Evolutionary conservation across 2,797 vertebrate species (phyloP).

Genomic region (Arrhamphus sclerolepis): DNA sequence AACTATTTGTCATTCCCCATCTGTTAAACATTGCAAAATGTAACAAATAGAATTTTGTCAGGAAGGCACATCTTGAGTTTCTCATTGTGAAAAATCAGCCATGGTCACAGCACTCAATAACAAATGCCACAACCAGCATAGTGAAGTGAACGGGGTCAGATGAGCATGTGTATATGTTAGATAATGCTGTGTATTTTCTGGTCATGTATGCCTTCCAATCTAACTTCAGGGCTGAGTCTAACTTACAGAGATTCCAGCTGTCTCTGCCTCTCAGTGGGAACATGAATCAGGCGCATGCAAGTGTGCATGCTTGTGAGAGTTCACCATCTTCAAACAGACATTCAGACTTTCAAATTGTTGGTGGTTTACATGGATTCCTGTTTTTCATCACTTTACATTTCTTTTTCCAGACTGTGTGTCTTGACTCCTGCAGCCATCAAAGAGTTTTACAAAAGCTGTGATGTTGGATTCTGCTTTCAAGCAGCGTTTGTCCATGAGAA

Average conservation of each 20-base stretch:
- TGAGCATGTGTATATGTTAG: conserved; percentile 15
- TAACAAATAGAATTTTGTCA: neutral
- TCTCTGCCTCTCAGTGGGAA: conserved; percentile 46
- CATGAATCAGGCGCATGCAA: conserved; percentile 51
- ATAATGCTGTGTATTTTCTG: conserved; percentile 15
- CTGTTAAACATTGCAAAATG: conserved; percentile 3
- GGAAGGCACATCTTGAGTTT: neutral
- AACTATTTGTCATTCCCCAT: neutral
- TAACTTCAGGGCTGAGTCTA: conserved; percentile 56
- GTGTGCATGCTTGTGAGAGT: conserved; percentile 25
- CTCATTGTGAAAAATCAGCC: conserved; percentile 2
- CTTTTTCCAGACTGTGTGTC: neutral
- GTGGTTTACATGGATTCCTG: neutral
- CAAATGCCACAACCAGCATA: conserved; percentile 29
- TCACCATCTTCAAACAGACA: conserved; percentile 14
- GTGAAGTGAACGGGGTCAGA: conserved; percentile 47
- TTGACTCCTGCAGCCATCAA: conserved; percentile 7
- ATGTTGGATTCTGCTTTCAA: neutral
- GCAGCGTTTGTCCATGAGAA: neutral
- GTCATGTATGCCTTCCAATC: conserved; percentile 30
- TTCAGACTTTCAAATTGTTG: neutral
- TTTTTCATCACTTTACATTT: neutral
- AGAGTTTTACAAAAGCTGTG: neutral
- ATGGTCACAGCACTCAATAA: conserved; percentile 11
- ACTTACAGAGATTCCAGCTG: conserved; percentile 60